phyloP scores from a whole-genome alignment of 2,888 invertebrate genomes.

The Schrankia costaestrigalis region DNA sequence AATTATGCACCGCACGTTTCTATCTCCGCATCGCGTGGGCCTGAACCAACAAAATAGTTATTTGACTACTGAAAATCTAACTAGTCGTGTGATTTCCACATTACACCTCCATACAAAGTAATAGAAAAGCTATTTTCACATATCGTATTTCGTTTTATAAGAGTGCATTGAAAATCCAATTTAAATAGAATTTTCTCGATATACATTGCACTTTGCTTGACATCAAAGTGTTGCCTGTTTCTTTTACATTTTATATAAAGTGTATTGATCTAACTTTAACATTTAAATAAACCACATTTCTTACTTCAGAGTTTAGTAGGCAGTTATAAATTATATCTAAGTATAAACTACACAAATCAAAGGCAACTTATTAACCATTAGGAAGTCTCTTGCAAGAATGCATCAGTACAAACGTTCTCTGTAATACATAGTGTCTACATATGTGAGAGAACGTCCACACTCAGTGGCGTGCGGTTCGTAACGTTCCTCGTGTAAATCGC shows the following conservation, averaged over 20 bases:
- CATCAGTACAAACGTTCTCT: slow-evolving; percentile 11
- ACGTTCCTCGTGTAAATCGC: slow-evolving; percentile 60
- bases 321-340: too few relatives aligned
- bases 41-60: slow-evolving; percentile 64
- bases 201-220: background rate
- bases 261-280: too few relatives aligned
- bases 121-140: background rate
- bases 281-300: too few relatives aligned
- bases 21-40: slow-evolving; percentile 55
- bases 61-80: slow-evolving; percentile 60
- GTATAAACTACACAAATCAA: too few relatives aligned
- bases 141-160: background rate
- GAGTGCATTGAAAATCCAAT: background rate
- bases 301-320: too few relatives aligned
- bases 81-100: slow-evolving; percentile 47
- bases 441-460: slow-evolving; percentile 14
- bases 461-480: slow-evolving; percentile 41
- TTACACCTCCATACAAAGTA: slow-evolving; percentile 17
- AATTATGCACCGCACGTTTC: slow-evolving; percentile 55
- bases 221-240: too few relatives aligned
- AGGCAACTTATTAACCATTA: too few relatives aligned
- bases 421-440: slow-evolving; percentile 12
- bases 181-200: background rate
- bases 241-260: too few relatives aligned
- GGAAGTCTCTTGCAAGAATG: slow-evolving; percentile 16